phyloP scores from a whole-genome alignment of 2,888 invertebrate species.

The Linnaemya vulpina region DNA sequence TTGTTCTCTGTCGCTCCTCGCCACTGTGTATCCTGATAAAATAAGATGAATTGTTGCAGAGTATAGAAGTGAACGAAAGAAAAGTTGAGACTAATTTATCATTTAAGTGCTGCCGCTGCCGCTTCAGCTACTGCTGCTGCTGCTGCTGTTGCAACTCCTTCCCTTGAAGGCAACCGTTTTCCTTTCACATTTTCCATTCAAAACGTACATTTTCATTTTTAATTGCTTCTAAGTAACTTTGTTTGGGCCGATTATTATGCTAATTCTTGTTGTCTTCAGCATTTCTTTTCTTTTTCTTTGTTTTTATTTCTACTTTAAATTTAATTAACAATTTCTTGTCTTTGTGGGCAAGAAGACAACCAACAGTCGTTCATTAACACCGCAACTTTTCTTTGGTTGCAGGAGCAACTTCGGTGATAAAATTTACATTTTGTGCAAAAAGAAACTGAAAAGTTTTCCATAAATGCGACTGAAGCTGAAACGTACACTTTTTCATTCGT shows the following conservation, averaged over 20 bases:
- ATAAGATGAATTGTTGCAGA: constrained; percentile 36
- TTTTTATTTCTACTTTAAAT: constrained; percentile 3
- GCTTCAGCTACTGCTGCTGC: background rate
- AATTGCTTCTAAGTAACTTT: constrained; percentile 21
- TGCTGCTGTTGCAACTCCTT: background rate
- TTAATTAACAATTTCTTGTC: constrained; percentile 32
- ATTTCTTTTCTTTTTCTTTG: background rate
- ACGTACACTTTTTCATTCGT: constrained; percentile 12
- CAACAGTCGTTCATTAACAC: background rate
- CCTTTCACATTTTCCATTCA: background rate
- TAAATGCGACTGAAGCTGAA: background rate
- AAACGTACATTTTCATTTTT: background rate
- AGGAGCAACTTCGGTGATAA: background rate
- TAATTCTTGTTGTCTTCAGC: background rate
- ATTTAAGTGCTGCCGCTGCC: constrained; percentile 12
- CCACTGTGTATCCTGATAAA: constrained; percentile 15
- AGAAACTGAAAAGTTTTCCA: background rate
- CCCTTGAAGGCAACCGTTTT: background rate
- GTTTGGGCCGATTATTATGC: background rate
- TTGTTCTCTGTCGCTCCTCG: background rate
- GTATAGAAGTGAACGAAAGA: background rate
- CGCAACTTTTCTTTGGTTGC: constrained; percentile 1
- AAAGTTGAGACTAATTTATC: constrained; percentile 45
- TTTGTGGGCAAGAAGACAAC: background rate
- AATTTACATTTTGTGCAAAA: background rate